Base-by-base conservation (phyloP, 1,140 invertebrate species). In the Aphelenchoides besseyi region DNA sequence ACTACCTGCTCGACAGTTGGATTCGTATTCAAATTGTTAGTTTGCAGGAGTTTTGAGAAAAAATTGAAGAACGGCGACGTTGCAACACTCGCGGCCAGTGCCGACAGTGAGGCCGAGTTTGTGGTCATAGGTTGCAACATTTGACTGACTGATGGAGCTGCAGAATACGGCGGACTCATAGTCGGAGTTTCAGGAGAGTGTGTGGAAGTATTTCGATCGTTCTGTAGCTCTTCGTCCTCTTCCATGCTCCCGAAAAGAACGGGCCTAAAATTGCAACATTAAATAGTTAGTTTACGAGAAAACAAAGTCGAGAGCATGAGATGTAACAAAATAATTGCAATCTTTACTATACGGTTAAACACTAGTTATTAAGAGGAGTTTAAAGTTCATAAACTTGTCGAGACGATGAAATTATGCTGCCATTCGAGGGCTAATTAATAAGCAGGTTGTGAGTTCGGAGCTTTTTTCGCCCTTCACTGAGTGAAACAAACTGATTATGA, bases 61-160 rank as follows among this genome's bases (percentile, higher is more conserved):
- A 59, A 18, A 59, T 59, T 59, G 18, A 59, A 33, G 18, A 59
- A 59, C 55, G 55, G 55, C 18, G 55, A 59, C 55, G 55, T 8
- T 12, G 55, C 55, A 59, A 59, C 55, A 23, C 26, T 29, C 12
- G 55, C 55, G 5, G 55, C 55, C 55, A 59, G 18, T 28, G 55
- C 55, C 12, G 41, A 48, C 41, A 48, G 41, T 23, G 41, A 16
- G 41, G 41, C 41, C 12, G 41, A 12, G 41, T 48, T 48, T 23
- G 23, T 23, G 41, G 12, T 48, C 41, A n/a, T n/a, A n/a, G 41
- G 41, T 23, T 48, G 41, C 12, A 23, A 23, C 41, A 23, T 48
- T 23, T 48, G 41, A n/a, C n/a, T n/a, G n/a, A n/a, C 41, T 48
- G 41, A 12, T 16, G 41, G 41, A 48, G 41, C 23, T 48, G 41